Evolutionary conservation across 2,797 vertebrate species (phyloP).

Genomic region (Uromys caudimaculatus): DNA sequence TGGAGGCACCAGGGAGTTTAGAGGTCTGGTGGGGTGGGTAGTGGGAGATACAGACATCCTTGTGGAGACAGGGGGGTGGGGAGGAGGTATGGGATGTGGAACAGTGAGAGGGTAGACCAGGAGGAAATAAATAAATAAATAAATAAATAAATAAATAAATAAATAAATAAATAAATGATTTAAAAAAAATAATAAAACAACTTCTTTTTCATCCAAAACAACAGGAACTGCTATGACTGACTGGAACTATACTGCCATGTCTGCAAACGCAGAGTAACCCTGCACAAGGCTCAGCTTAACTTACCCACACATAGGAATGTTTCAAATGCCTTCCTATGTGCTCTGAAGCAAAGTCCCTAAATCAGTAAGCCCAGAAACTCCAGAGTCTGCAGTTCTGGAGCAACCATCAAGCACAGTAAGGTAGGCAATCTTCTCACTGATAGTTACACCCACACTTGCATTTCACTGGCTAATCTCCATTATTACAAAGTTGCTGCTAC

Average conservation of each 20-base stretch:
- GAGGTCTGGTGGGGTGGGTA: too few relatives aligned
- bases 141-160: too few relatives aligned
- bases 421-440: not conserved
- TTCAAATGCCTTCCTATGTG: not conserved
- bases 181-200: too few relatives aligned
- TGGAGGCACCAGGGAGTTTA: too few relatives aligned
- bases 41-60: too few relatives aligned
- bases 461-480: not conserved
- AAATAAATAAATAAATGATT: too few relatives aligned
- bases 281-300: not conserved
- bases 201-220: not conserved
- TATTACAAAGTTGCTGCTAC: not conserved
- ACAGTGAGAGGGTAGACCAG: too few relatives aligned
- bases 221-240: not conserved
- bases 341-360: not conserved
- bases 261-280: not conserved
- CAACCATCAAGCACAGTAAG: not conserved
- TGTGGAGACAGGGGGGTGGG: too few relatives aligned
- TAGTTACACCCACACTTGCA: not conserved
- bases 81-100: too few relatives aligned
- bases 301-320: not conserved
- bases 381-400: not conserved
- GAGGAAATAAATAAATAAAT: too few relatives aligned
- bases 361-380: not conserved
- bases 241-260: not conserved